Base-by-base conservation (phyloP, 2,888 invertebrate species). In the Cryptus viduatorius region DNA sequence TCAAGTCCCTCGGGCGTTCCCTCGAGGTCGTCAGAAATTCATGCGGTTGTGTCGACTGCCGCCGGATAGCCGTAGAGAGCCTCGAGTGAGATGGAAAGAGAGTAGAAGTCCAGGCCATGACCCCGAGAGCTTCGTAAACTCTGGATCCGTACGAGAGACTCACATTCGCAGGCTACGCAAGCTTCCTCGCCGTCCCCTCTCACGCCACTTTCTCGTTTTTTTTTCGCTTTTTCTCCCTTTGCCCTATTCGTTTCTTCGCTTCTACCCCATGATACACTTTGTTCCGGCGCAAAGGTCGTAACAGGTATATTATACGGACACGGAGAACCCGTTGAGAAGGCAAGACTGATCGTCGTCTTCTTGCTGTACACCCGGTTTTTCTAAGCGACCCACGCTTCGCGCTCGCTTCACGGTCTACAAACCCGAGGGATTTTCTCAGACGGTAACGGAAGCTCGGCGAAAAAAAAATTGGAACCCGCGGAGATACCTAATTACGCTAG, bases 1-100 rank as follows among this genome's bases (percentile, higher is more conserved):
- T 61, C 59, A 53, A 84, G 84, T 86, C 77, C 85, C 77, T 42
- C 72, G 79, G 83, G 85, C 75, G 76, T 72, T 88, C 87, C 88
- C 89, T 72, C 56, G 87, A 75, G 89, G 79, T 85, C 80, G 86
- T 90, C 87, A 87, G 89, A 89, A 87, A 90, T 90, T 90, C 89
- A 90, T 90, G 88, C 88, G 88, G 86, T 86, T 84, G 80, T 88
- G 86, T 82, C 78, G 83, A 79, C 87, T 68, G 77, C 83, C 71
- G 73, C 65, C 67, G 78, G 81, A 67, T 56, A 53, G 73, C 71
- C 75, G 76, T 73, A 56, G 53, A 73, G 69, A 81, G 53, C 73
- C n/a, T 5, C 24, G 75, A 84, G 75, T 10, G 65, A 53, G 46
- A 76, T 19, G 72, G 59, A 67, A 79, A 82, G 56, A 50, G 48